Percentiles rank a stretch among this genome's conserved stretches.
phyloP scores from a whole-genome alignment of 1,140 invertebrate genomes.

The Drosophila malerkotliana region DNA sequence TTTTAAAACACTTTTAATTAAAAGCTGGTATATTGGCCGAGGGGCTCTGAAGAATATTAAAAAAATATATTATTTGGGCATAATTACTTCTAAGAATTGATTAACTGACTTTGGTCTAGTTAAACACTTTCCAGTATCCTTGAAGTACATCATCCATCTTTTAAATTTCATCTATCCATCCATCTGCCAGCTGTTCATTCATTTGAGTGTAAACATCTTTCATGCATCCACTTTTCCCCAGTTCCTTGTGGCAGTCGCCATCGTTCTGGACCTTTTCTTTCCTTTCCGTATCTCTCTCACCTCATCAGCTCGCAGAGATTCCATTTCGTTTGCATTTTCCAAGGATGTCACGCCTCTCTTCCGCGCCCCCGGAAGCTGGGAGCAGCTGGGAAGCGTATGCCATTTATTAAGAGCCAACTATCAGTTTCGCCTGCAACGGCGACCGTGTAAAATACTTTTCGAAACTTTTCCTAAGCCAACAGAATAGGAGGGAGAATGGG shows the following conservation, averaged over 20 bases:
- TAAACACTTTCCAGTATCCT: not conserved
- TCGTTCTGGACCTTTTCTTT: conserved; percentile 4
- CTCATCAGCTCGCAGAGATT: conserved; percentile 55
- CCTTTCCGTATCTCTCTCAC: conserved; percentile 22
- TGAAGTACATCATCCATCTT: conserved; percentile 2
- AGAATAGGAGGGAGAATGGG: conserved; percentile 16
- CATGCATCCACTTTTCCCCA: conserved; percentile 22
- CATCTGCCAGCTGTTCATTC: conserved; percentile 38
- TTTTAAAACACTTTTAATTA: conserved; percentile 15
- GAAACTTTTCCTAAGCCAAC: conserved; percentile 66
- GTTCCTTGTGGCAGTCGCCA: conserved; percentile 21
- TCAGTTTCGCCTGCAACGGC: conserved; percentile 64
- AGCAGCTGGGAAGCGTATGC: conserved; percentile 40
- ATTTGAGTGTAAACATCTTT: conserved; percentile 68
- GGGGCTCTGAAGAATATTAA: not conserved
- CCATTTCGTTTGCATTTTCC: conserved; percentile 62
- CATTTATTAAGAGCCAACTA: conserved; percentile 77
- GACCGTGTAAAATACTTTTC: conserved; percentile 74
- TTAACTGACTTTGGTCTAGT: conserved; percentile 2
- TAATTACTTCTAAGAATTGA: not conserved
- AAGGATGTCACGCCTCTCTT: not conserved
- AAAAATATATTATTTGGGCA: not conserved
- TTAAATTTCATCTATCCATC: conserved; percentile 12
- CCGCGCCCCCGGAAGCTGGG: too few species aligned
- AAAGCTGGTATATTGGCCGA: not conserved